Percentiles rank a stretch among this genome's conserved stretches.
These are phyloP conservation scores for Graptemys geographica DNA, from an alignment of 2,797 vertebrate genomes.

Conservation along the genomic window DNA sequence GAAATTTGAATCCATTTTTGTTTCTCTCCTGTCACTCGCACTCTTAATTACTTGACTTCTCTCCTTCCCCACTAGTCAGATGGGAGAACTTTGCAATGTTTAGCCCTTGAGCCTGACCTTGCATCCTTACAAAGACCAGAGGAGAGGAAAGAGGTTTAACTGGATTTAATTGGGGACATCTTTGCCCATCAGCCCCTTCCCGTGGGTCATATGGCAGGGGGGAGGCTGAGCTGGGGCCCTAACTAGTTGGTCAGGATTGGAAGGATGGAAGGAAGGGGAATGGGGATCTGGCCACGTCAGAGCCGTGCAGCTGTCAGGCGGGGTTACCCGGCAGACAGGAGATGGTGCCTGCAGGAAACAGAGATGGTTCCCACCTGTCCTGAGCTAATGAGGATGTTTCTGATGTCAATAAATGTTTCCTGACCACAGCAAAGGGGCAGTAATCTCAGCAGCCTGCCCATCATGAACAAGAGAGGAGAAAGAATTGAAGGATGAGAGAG, in stretches of 20 bases:
- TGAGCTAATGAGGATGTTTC: conserved; percentile 76
- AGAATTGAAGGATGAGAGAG: neutral
- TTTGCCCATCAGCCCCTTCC: conserved; percentile 71
- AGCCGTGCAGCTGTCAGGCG: conserved; percentile 67
- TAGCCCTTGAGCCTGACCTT: conserved; percentile 75
- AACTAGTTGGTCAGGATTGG: conserved; percentile 39
- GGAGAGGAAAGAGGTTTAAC: conserved; percentile 69
- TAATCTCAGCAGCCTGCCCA: neutral
- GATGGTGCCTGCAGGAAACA: conserved; percentile 69
- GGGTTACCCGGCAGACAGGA: conserved; percentile 64
- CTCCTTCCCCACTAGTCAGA: conserved; percentile 46
- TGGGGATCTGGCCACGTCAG: conserved; percentile 46
- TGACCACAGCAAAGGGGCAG: conserved; percentile 40
- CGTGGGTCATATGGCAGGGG: conserved; percentile 32
- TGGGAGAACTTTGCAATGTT: conserved; percentile 55
- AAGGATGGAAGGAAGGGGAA: conserved; percentile 28
- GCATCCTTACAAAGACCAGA: conserved; percentile 48
- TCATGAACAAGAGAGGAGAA: neutral
- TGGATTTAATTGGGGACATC: conserved; percentile 78
- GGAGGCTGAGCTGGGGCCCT: conserved; percentile 47
- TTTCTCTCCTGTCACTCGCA: conserved; percentile 58
- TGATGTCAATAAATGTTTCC: conserved; percentile 71
- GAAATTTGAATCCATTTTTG: neutral
- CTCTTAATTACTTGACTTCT: conserved; percentile 71
- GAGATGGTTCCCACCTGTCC: conserved; percentile 77